phyloP scores from a whole-genome alignment of 2,113 vertebrate genomes.

The Tor tambroides region DNA sequence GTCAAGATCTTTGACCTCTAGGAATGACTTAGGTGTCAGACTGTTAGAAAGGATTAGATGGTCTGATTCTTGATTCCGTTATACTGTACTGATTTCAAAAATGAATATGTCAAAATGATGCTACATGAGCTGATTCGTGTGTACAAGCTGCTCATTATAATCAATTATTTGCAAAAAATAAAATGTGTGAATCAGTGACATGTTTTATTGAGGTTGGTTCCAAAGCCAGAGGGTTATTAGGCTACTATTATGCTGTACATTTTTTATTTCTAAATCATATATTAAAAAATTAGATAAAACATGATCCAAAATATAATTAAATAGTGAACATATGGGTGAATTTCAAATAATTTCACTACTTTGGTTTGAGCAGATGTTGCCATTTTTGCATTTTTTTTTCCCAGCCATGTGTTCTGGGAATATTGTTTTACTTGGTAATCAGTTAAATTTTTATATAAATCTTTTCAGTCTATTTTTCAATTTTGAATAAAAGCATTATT shows the following conservation, averaged over 20 bases:
- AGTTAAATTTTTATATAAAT: neutral
- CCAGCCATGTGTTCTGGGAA: neutral
- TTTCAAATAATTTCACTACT: neutral
- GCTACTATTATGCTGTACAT: neutral
- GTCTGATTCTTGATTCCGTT: neutral
- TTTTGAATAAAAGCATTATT: neutral
- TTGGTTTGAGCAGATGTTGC: neutral
- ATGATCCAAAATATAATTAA: neutral
- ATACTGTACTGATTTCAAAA: constrained; percentile 1
- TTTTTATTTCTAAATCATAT: neutral
- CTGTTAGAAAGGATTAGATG: neutral
- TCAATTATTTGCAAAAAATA: constrained; percentile 14
- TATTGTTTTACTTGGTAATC: neutral
- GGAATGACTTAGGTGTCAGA: constrained; percentile 12
- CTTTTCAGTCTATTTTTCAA: neutral
- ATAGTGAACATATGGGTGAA: neutral
- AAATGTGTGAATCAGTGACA: constrained; percentile 33
- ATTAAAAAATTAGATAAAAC: neutral
- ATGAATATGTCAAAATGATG: neutral
- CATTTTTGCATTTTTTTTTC: neutral
- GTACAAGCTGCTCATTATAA: constrained; percentile 13
- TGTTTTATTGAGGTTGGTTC: constrained; percentile 6
- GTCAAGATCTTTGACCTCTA: constrained; percentile 18
- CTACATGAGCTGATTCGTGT: neutral
- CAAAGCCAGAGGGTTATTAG: too few species aligned